These are phyloP conservation scores for Spondyliosoma cantharus DNA, from an alignment of 2,797 vertebrate genomes.

Conservation along the genomic window DNA sequence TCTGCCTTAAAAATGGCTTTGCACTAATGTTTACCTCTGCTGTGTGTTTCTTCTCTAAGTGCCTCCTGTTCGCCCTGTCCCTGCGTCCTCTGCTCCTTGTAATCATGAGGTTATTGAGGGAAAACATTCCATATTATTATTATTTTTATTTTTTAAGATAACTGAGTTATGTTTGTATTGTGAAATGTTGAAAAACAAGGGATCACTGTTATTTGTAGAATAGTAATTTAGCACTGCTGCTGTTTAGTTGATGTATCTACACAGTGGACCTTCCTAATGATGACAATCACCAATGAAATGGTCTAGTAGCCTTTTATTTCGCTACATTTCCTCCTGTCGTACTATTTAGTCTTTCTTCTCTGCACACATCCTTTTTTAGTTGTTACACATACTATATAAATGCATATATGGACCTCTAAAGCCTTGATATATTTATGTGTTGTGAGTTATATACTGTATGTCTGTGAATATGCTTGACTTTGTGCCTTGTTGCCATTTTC, in stretches of 20 bases:
- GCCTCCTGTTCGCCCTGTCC: constrained; percentile 67
- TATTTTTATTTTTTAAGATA: constrained; percentile 55
- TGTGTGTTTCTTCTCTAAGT: constrained; percentile 74
- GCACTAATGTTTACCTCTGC: constrained; percentile 79
- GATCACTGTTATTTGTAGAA: constrained; percentile 76
- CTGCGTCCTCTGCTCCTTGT: constrained; percentile 43
- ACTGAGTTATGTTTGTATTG: constrained; percentile 62
- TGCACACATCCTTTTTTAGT: constrained; percentile 54
- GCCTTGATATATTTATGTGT: constrained; percentile 58
- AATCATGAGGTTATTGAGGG: constrained; percentile 65
- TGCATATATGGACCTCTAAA: constrained; percentile 57
- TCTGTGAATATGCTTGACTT: constrained; percentile 67
- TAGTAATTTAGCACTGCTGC: constrained; percentile 68
- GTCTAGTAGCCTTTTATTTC: constrained; percentile 43
- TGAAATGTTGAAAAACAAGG: constrained; percentile 75
- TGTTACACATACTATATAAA: constrained; percentile 49
- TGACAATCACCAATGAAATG: constrained; percentile 77
- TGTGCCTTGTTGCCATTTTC: constrained; percentile 78
- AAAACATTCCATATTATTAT: constrained; percentile 79
- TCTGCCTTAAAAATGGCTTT: constrained; percentile 76
- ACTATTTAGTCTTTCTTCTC: constrained; percentile 53
- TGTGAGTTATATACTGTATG: constrained; percentile 65
- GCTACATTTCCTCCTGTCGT: constrained; percentile 45
- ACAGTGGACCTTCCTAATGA: constrained; percentile 52
- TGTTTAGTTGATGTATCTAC: constrained; percentile 56